A percentile compares a stretch with the other conserved stretches of the same genome.
Evolutionary conservation across 2,888 invertebrate species (phyloP).

Genomic region (Selenia dentaria): DNA sequence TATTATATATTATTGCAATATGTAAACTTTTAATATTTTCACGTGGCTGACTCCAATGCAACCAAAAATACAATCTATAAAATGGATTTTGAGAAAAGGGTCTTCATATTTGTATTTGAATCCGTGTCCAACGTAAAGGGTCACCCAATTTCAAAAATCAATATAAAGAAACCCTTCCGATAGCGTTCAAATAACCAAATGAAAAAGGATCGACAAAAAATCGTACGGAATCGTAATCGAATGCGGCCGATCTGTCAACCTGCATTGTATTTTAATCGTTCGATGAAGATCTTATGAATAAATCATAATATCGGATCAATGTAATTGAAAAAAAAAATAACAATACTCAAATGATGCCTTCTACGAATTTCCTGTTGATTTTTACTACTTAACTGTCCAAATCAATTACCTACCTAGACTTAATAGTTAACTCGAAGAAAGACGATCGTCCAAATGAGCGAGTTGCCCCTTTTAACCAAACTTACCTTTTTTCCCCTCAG

Average conservation of each 20-base stretch:
- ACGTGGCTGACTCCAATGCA: too few species aligned
- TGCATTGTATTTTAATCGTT: slow-evolving; percentile 68
- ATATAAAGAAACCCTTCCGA: slow-evolving; percentile 78
- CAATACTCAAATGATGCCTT: slow-evolving; percentile 25
- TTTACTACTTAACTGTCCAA: slow-evolving; percentile 1
- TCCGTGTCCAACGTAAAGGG: slow-evolving; percentile 49
- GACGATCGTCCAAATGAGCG: too few species aligned
- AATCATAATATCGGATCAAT: slow-evolving; percentile 47
- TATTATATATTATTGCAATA: too few species aligned
- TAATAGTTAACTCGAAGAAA: too few species aligned
- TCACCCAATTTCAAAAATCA: slow-evolving; percentile 73
- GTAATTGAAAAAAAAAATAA: slow-evolving; percentile 11
- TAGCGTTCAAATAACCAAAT: slow-evolving; percentile 73
- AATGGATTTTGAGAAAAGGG: too few species aligned
- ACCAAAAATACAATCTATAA: too few species aligned
- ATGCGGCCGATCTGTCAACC: slow-evolving; percentile 74
- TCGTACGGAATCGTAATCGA: slow-evolving; percentile 58
- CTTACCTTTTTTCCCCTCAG: too few species aligned
- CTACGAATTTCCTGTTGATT: slow-evolving; percentile 13
- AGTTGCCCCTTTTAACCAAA: too few species aligned
- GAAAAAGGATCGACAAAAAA: slow-evolving; percentile 58
- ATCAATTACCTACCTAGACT: too few species aligned
- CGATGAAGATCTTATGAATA: slow-evolving; percentile 51
- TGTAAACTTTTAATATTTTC: too few species aligned
- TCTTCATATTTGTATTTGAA: slow-evolving; percentile 38